Base-by-base conservation (phyloP, 1,140 invertebrate genomes). In the Drosophila teissieri region DNA sequence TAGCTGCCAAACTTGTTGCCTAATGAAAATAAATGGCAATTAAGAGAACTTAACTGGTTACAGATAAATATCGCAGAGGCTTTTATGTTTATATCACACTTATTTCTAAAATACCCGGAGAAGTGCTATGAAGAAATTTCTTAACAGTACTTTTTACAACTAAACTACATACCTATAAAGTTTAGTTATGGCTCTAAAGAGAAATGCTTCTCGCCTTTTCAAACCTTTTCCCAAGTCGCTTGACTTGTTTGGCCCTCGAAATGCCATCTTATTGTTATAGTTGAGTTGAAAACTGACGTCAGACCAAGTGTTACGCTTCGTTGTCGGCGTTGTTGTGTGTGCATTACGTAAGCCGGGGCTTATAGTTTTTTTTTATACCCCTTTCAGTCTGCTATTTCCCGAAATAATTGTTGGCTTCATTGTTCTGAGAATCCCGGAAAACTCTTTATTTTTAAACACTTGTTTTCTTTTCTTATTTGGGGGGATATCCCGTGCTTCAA, bases 271-370 rank as follows among this genome's bases (percentile, higher is more conserved):
- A 65, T 57, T 57, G 42, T 72, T 49, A 36, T 48, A 49, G 19
- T 70, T 56, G 51, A 72, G 49, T 37, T 34, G 27, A 22, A 68
- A 60, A 52, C 65, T 88, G 83, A 88, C 83, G 83, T 89, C 83
- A 88, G 77, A 27, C 58, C 76, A 80, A 73, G 72, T 70, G 84
- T 89, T 89, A 89, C 83, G 83, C 84, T 88, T 70, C 62, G 83
- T 34, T 40, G 44, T 56, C 10, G 44, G 27, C 37, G 51, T n/a
- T 42, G 34, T 24, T 27, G 12, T 48, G 17, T 64, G 45, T 14
- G 57, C 42, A 42, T 75, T 75, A 75, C 73, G 73, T 76, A 76
- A 76, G 53, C 62, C 44, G 61, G n/a, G 54, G 31, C 39, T 75
- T 75, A 65, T 40, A 53, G 12, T 42, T 65, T 49, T 67, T 56